Conservation (phyloP, 2,113 vertebrate species). For the Xenopus borealis region DNA sequence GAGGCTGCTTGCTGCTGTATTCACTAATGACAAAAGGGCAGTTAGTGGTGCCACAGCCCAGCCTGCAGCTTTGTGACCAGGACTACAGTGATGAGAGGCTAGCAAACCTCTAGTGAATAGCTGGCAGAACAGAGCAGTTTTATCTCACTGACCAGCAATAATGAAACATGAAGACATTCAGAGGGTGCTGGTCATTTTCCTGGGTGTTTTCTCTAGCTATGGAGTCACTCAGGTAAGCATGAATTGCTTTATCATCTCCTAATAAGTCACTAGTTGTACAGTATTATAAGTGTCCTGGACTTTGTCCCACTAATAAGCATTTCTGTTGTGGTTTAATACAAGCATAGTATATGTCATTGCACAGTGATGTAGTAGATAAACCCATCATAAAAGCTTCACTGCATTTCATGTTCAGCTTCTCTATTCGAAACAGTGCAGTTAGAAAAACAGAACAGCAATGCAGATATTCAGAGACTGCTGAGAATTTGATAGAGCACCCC, state of each 20-base stretch:
- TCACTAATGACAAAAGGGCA: conserved; percentile 12
- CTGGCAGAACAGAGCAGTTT: conserved; percentile 46
- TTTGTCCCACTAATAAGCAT: conserved; percentile 22
- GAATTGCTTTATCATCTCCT: conserved; percentile 10
- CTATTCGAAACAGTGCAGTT: not conserved
- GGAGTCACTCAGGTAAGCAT: conserved; percentile 53
- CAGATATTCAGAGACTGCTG: conserved; percentile 2
- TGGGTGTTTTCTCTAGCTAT: conserved; percentile 42
- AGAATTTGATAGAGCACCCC: not conserved
- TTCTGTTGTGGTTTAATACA: not conserved
- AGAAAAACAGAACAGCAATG: conserved; percentile 20
- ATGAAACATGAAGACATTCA: conserved; percentile 49
- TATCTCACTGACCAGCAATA: conserved; percentile 23
- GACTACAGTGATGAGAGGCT: conserved; percentile 21
- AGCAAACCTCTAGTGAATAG: conserved; percentile 7
- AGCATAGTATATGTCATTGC: no score
- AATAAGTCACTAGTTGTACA: conserved; percentile 19
- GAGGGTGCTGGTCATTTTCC: conserved; percentile 39
- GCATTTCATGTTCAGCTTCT: not conserved
- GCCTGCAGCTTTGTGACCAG: conserved; percentile 23
- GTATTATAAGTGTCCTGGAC: conserved; percentile 5
- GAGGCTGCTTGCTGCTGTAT: conserved; percentile 25
- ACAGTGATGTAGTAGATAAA: no score
- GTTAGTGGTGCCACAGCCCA: not conserved
- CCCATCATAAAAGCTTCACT: no score